phyloP scores from a whole-genome alignment of 2,888 invertebrate genomes.

The Papilio elwesi region DNA sequence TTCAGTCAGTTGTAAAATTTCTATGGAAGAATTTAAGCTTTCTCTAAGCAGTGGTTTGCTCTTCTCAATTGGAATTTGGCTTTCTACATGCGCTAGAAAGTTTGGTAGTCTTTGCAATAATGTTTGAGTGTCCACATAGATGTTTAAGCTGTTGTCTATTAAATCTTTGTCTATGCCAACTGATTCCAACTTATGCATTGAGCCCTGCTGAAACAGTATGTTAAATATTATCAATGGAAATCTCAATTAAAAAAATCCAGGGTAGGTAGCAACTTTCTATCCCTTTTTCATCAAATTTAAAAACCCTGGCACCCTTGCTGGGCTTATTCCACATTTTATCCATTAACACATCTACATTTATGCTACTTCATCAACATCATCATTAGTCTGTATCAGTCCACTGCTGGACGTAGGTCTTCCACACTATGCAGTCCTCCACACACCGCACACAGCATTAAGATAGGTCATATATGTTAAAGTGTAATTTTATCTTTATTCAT shows the following conservation, averaged over 20 bases:
- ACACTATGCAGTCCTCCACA: too few species aligned
- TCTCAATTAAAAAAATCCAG: background rate
- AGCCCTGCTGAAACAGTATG: constrained; percentile 61
- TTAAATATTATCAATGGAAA: background rate
- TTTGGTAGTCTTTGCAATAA: constrained; percentile 63
- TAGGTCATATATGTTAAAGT: background rate
- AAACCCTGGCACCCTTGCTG: background rate
- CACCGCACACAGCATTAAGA: background rate
- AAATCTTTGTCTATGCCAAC: constrained; percentile 66
- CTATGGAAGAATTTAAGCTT: constrained; percentile 65
- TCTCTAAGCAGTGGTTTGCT: constrained; percentile 57
- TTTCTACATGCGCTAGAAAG: constrained; percentile 61
- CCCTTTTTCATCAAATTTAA: background rate
- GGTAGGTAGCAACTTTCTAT: background rate
- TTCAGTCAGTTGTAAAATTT: constrained; percentile 57
- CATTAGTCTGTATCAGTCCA: too few species aligned
- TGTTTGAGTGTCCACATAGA: constrained; percentile 66
- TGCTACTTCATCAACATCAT: too few species aligned
- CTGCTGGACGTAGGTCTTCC: too few species aligned
- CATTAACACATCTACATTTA: too few species aligned
- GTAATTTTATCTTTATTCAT: background rate
- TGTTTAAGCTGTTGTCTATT: constrained; percentile 70
- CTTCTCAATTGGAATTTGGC: constrained; percentile 59
- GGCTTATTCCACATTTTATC: too few species aligned
- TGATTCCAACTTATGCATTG: constrained; percentile 60